Conservation (phyloP, 2,888 invertebrate genomes). For the Luffia ferchaultella region DNA sequence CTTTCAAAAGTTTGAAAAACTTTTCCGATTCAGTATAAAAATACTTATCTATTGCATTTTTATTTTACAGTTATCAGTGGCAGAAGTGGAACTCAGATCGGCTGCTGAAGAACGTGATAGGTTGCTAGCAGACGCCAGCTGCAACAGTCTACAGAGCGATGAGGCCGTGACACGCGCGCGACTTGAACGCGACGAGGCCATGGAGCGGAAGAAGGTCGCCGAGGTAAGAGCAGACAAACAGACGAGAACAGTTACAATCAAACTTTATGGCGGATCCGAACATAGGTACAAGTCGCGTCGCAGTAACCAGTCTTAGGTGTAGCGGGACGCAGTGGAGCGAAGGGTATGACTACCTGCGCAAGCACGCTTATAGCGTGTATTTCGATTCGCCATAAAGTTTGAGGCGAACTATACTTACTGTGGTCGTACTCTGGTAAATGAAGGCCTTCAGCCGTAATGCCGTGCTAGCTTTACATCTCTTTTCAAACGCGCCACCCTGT, state of each 20-base stretch:
- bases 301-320: no score
- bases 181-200: conserved; percentile 83
- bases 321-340: no score
- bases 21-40: neutral
- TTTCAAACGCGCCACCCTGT: no score
- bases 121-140: conserved; percentile 78
- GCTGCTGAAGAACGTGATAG: conserved; percentile 85
- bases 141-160: conserved; percentile 77
- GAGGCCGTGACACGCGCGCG: conserved; percentile 84
- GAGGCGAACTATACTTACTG: no score
- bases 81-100: conserved; percentile 83
- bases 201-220: conserved; percentile 49
- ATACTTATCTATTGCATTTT: neutral
- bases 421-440: no score
- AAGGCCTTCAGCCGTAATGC: no score
- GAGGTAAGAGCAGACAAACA: conserved; percentile 29
- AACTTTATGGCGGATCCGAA: no score
- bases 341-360: no score
- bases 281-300: no score
- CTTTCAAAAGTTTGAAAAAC: neutral
- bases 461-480: no score
- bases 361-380: no score
- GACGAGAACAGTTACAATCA: neutral
- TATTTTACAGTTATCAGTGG: conserved; percentile 68
- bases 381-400: no score